Conservation (phyloP, 2,113 vertebrate genomes). For the Cygnus buccinator region DNA sequence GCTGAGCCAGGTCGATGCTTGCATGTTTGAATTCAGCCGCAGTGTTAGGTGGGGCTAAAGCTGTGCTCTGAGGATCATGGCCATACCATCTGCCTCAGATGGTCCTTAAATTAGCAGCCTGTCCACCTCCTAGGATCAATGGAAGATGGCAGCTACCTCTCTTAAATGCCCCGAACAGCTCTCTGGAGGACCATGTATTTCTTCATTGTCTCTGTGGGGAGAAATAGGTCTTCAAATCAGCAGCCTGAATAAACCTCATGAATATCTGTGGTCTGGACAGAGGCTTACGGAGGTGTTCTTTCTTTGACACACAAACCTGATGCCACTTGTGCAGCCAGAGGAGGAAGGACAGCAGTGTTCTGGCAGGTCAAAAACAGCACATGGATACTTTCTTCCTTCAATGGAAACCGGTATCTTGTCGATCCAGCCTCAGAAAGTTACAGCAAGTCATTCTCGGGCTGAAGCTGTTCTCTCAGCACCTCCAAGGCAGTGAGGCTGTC, state of each 20-base stretch:
- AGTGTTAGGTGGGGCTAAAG: not conserved
- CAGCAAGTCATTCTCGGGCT: not conserved
- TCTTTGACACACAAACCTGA: not conserved
- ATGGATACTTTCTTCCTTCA: not conserved
- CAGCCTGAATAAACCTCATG: not conserved
- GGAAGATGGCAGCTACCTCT: not conserved
- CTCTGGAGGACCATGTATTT: not conserved
- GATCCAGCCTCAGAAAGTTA: not conserved
- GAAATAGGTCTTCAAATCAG: not conserved
- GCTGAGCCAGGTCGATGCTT: not conserved
- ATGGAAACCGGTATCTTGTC: not conserved
- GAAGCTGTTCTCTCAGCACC: not conserved
- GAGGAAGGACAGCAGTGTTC: not conserved
- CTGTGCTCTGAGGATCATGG: not conserved
- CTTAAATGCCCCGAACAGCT: too few relatives aligned
- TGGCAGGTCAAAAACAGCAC: not conserved
- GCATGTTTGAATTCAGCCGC: not conserved
- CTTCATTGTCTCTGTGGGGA: not conserved
- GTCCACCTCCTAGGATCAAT: too few relatives aligned
- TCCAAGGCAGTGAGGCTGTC: accelerated
- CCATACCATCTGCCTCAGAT: too few relatives aligned
- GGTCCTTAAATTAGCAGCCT: not conserved
- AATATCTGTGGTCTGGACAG: not conserved
- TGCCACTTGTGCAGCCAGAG: not conserved
- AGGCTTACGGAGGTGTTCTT: not conserved